Evolutionary conservation across 2,113 vertebrate genomes (phyloP), one percentile per base, ranked within the genome.

Genomic region (Corydoras maculifer): DNA sequence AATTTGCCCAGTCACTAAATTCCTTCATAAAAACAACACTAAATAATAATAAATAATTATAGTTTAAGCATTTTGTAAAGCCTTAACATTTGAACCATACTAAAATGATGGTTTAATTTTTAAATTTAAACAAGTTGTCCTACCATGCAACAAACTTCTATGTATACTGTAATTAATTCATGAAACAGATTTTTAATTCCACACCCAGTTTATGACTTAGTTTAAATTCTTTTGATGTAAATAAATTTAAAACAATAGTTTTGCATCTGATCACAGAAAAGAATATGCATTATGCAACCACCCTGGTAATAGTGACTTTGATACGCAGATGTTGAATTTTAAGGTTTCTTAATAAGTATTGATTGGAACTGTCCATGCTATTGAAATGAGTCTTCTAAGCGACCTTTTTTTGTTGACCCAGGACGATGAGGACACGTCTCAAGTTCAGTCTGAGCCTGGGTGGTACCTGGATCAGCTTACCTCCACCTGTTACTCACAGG

Each of bases 311-410:
- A 75, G 78, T 62, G 81, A 74, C 82, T 76, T 9, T 3, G 62
- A 31, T 9, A 69, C 75, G 51, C 14, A 55, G 78, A 80, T 81
- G 84, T 80, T 78, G 84, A 80, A 83, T 85, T 87, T 84, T 83
- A 83, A 90, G 88, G 81, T 85, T 87, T 86, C 83, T 88, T 89
- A 88, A 88, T 88, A 86, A 85, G 80, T 86, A 86, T 87, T 88
- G 89, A 90, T 90, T 88, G 86, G 73, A 59, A 58, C 70, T 75
- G 79, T 71, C 75, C 82, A 86, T 88, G 86, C 84, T 58, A 65
- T 75, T 30, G 43, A 69, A 60, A 69, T 6, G 25, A 69, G 68
- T 57, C 79, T 30, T 73, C 75, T 55, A 75, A 83, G 82, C 82
- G 69, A 77, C 62, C 10, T 69, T 61, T 84, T 78, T 78, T 82